phyloP scores from a whole-genome alignment of 2,113 vertebrate species.

The Syngnathoides biaculeatus region DNA sequence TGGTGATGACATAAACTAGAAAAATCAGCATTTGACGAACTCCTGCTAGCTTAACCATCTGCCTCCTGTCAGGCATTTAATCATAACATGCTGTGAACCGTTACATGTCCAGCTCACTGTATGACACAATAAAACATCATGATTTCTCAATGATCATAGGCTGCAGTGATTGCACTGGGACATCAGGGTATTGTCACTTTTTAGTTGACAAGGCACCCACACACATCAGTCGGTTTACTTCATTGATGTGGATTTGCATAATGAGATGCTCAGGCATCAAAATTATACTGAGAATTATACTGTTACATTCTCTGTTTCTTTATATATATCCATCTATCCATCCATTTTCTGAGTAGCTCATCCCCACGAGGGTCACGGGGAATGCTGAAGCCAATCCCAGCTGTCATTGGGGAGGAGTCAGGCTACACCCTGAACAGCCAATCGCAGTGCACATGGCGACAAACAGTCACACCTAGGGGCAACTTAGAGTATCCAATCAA shows the following conservation, averaged over 20 bases:
- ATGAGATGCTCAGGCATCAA: conserved; percentile 5
- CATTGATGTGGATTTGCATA: conserved; percentile 3
- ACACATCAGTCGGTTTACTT: not conserved
- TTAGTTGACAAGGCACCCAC: not conserved
- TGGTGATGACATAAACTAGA: not conserved
- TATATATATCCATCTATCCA: too few species aligned
- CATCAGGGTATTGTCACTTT: not conserved
- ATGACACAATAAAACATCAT: not conserved
- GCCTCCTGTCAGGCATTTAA: conserved; percentile 10
- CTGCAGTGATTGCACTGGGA: not conserved
- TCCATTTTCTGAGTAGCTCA: too few species aligned
- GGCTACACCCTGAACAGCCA: too few species aligned
- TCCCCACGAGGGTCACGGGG: too few species aligned
- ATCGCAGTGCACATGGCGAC: too few species aligned
- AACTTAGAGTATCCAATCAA: too few species aligned
- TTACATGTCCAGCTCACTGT: not conserved
- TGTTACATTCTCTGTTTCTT: not conserved
- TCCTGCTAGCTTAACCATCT: conserved; percentile 3
- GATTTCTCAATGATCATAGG: not conserved
- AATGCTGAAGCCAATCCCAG: too few species aligned
- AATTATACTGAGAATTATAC: not conserved
- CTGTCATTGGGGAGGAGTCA: too few species aligned
- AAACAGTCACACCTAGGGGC: too few species aligned
- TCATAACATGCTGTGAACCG: not conserved
- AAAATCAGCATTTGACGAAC: conserved; percentile 1